Evolutionary conservation across 1,140 invertebrate species (phyloP).

Genomic region (Drosophila lowei): DNA sequence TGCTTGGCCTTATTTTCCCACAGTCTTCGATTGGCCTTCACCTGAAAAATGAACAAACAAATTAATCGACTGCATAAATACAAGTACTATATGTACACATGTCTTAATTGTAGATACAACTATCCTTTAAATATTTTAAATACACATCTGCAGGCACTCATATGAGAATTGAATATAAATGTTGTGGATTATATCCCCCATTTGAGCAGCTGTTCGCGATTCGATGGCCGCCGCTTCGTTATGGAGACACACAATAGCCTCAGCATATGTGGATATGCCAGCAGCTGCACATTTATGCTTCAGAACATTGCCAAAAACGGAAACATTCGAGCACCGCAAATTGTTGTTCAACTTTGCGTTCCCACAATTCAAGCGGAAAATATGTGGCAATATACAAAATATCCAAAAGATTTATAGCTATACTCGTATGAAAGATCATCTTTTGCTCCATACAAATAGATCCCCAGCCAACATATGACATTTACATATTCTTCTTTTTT

Average conservation of each 20-base stretch:
- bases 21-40: constrained; percentile 84
- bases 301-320: constrained; percentile 26
- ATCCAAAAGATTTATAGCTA: no score
- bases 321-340: constrained; percentile 25
- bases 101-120: background rate
- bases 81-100: background rate
- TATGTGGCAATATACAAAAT: background rate
- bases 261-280: constrained; percentile 18
- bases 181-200: background rate
- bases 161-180: background rate
- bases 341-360: constrained; percentile 39
- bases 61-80: constrained; percentile 16
- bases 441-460: background rate
- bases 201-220: constrained; percentile 12
- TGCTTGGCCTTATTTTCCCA: constrained; percentile 85
- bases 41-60: constrained; percentile 61
- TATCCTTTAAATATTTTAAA: background rate
- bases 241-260: constrained; percentile 1
- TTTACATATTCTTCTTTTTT: no score
- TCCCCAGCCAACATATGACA: no score
- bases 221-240: constrained; percentile 15
- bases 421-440: background rate
- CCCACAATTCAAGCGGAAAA: constrained; percentile 22
- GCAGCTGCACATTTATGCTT: constrained; percentile 28
- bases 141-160: background rate